These are phyloP conservation scores for Limnodromus scolopaceus DNA, from an alignment of 2,797 vertebrate species.

Conservation along the genomic window DNA sequence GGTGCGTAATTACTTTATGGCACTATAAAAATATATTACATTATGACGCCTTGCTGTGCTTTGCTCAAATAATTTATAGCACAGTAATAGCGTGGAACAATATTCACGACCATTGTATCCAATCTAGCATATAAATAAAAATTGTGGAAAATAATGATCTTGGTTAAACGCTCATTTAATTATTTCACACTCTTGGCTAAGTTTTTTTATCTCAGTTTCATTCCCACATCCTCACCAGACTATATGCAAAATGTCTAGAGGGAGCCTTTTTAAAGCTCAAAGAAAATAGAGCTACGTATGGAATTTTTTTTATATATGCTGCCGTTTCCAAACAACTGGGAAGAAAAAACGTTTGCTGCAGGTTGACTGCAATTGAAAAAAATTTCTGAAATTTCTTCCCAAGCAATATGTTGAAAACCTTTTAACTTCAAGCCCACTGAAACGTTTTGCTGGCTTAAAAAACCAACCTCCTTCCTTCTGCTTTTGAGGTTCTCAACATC, in stretches of 20 bases:
- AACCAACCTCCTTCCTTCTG: conserved; percentile 6
- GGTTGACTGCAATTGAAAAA: neutral
- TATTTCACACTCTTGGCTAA: neutral
- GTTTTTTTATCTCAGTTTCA: neutral
- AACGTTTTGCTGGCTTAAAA: neutral
- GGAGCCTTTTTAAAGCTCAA: neutral
- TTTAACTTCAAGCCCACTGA: neutral
- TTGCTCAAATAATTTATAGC: conserved; percentile 66
- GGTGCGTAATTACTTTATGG: conserved; percentile 43
- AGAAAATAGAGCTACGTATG: neutral
- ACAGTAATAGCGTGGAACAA: conserved; percentile 55
- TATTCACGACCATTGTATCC: conserved; percentile 54
- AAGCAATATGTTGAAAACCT: neutral
- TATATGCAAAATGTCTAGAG: neutral
- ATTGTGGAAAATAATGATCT: conserved; percentile 34
- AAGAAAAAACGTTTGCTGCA: neutral
- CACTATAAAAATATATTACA: conserved; percentile 49
- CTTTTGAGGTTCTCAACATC: conserved; percentile 52
- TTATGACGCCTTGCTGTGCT: conserved; percentile 37
- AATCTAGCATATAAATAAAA: conserved; percentile 36
- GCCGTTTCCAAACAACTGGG: conserved; percentile 15
- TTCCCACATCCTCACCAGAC: neutral
- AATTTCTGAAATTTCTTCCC: neutral
- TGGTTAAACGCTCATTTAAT: conserved; percentile 31
- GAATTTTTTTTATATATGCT: neutral